Conservation (phyloP, 2,888 invertebrate genomes). For the Phyllotreta cruciferae region DNA sequence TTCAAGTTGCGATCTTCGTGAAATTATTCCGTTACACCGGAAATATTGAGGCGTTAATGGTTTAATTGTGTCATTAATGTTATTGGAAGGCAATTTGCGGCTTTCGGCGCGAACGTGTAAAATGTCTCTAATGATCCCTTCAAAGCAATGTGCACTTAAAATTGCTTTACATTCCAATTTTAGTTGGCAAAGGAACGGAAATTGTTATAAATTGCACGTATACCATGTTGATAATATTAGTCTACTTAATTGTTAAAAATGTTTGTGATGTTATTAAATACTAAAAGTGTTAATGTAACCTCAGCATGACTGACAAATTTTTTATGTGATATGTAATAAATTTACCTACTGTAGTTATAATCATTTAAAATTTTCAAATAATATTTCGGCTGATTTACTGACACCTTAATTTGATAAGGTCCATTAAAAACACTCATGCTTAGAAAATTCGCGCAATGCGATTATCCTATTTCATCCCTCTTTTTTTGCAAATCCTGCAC, state of each 20-base stretch:
- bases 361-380: background rate
- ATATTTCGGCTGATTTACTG: background rate
- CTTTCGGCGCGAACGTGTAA: conserved; percentile 11
- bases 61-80: conserved; percentile 17
- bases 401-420: background rate
- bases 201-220: too few relatives aligned
- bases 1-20: conserved; percentile 1
- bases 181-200: too few relatives aligned
- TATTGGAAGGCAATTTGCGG: conserved; percentile 18
- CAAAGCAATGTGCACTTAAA: background rate
- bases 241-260: too few relatives aligned
- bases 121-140: conserved; percentile 15
- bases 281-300: too few relatives aligned
- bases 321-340: too few relatives aligned
- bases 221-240: too few relatives aligned
- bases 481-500: background rate
- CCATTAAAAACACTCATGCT: background rate
- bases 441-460: background rate
- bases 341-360: too few relatives aligned
- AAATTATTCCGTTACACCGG: conserved; percentile 15
- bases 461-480: background rate
- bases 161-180: too few relatives aligned
- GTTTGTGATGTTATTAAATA: too few relatives aligned
- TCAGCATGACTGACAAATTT: too few relatives aligned
- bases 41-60: conserved; percentile 12